Evolutionary conservation across 2,888 invertebrate species (phyloP), one percentile per base, ranked within the genome.

Genomic region (Mamestra brassicae): DNA sequence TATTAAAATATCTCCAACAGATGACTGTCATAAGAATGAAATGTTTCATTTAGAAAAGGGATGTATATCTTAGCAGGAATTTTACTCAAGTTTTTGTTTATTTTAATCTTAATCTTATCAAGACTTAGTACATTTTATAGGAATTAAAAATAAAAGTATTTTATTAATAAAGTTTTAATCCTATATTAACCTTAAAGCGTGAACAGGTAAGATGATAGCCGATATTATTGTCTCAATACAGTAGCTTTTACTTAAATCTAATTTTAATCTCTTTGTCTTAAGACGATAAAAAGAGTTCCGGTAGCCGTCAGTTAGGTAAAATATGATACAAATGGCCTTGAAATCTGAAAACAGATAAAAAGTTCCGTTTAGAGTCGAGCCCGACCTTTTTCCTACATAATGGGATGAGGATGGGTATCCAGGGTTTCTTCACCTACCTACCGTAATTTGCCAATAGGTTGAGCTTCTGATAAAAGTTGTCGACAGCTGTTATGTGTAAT

Each of bases 271-370:
- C 74, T 74, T 81, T 85, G 62, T 81, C 71, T 76, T 70, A 26
- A 70, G 47, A n/a, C 26, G 63, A 71, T 73, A 79, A 84, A 84
- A 86, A 71, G 54, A 80, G 68, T 67, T 73, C 45, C 57, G 60
- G 38, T 71, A 50, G 42, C 75, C 67, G 71, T 60, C 63, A 76
- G 71, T 76, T 68, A 60, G 26, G 81, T 88, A 84, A 88, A 88
- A 85, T 85, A 87, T 87, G 76, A 88, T 82, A 85, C 80, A 76
- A 83, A 78, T 76, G 85, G 36, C 87, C 87, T 87, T 90, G 85
- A 88, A 87, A 88, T 89, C 86, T 85, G 78, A 69, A 87, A 85
- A 85, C 84, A 83, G 87, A 89, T 89, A 88, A 87, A 87, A 82
- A 88, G 76, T 81, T 81, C 66, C 86, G 62, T 86, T 86, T 84